Conservation (phyloP, 2,888 invertebrate species). For the Malacosoma neustria region DNA sequence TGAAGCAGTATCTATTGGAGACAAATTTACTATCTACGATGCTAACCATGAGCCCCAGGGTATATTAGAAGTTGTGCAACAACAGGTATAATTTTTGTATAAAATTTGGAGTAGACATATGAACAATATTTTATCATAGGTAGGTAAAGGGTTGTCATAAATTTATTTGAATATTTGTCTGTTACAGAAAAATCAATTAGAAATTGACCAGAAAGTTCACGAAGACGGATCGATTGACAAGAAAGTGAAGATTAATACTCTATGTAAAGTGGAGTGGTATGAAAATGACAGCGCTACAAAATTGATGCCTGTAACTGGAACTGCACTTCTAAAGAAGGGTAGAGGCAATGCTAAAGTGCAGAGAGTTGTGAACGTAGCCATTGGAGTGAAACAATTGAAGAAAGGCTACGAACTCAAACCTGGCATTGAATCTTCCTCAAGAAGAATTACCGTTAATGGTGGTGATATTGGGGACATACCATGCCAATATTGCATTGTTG, state of each 20-base stretch:
- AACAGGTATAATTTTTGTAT: conserved; percentile 70
- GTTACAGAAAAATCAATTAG: conserved; percentile 64
- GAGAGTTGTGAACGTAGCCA: conserved; percentile 74
- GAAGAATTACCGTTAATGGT: conserved; percentile 77
- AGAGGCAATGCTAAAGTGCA: conserved; percentile 66
- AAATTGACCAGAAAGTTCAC: conserved; percentile 57
- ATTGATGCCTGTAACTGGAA: conserved; percentile 74
- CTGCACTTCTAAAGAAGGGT: conserved; percentile 71
- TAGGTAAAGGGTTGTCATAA: too few relatives aligned
- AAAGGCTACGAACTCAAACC: conserved; percentile 78
- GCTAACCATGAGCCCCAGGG: conserved; percentile 80
- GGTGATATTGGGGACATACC: conserved; percentile 78
- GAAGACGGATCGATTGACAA: conserved; percentile 73
- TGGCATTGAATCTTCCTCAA: conserved; percentile 77
- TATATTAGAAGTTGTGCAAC: conserved; percentile 77
- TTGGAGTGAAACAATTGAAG: conserved; percentile 69
- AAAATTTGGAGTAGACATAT: too few relatives aligned
- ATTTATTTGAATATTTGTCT: conserved; percentile 1
- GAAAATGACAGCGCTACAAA: conserved; percentile 77
- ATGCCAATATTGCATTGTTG: conserved; percentile 78
- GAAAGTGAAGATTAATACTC: conserved; percentile 75
- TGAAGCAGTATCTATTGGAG: conserved; percentile 79
- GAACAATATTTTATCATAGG: too few relatives aligned
- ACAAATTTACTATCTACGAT: conserved; percentile 83
- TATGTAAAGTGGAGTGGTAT: conserved; percentile 81